phyloP scores from a whole-genome alignment of 2,797 vertebrate genomes.

The Microctenopoma steveboyesi region DNA sequence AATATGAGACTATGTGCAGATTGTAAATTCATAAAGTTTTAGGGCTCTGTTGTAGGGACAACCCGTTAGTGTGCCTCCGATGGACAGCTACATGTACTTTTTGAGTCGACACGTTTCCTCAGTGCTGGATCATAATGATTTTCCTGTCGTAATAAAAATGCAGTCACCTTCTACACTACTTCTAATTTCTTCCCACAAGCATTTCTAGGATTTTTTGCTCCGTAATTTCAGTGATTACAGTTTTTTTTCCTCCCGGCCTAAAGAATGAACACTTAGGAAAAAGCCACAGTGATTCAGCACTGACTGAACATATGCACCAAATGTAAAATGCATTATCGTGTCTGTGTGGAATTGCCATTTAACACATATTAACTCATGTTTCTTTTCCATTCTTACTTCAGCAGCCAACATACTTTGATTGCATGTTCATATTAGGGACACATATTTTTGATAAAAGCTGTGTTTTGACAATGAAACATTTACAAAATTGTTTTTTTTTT shows the following conservation, averaged over 20 bases:
- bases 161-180: constrained; percentile 57
- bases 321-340: constrained; percentile 53
- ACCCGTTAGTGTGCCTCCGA: constrained; percentile 19
- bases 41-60: constrained; percentile 8
- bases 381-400: constrained; percentile 55
- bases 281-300: constrained; percentile 7
- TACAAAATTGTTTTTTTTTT: constrained; percentile 8
- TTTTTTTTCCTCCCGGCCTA: constrained; percentile 17
- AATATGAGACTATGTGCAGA: constrained; percentile 18
- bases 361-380: constrained; percentile 78
- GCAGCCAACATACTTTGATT: constrained; percentile 15
- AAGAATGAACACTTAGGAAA: constrained; percentile 26
- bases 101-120: constrained; percentile 12
- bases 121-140: constrained; percentile 21
- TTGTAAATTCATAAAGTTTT: constrained; percentile 65
- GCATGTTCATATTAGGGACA: constrained; percentile 34
- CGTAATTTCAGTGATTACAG: constrained; percentile 36
- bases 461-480: constrained; percentile 19
- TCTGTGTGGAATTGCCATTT: constrained; percentile 70
- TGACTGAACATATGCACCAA: constrained; percentile 34
- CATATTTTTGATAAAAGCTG: constrained; percentile 33
- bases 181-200: constrained; percentile 13
- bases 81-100: constrained; percentile 1
- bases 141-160: constrained; percentile 73
- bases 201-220: constrained; percentile 31